Conservation (phyloP, 2,888 invertebrate species). For the Orchestes rusci region DNA sequence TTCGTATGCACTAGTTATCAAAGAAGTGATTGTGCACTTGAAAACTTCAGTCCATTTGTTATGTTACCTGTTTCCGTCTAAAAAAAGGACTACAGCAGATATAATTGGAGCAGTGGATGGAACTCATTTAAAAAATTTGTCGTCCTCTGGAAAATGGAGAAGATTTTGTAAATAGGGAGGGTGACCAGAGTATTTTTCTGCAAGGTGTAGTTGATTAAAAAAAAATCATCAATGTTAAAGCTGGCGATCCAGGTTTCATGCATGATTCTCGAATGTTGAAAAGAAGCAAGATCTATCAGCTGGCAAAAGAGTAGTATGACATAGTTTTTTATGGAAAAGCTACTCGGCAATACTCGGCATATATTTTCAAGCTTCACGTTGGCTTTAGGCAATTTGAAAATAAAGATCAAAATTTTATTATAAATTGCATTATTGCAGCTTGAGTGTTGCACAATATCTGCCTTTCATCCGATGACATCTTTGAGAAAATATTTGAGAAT, state of each 20-base stretch:
- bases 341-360: not conserved
- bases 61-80: no score
- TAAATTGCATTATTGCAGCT: not conserved
- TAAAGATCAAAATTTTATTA: no score
- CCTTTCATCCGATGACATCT: not conserved
- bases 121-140: not conserved
- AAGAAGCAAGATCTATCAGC: not conserved
- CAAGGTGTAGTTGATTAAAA: not conserved
- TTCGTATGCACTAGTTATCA: no score
- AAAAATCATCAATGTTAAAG: not conserved
- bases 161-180: not conserved
- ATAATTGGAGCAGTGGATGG: no score
- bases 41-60: no score
- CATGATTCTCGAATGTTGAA: not conserved
- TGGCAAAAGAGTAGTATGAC: not conserved
- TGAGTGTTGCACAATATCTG: constrained; percentile 1
- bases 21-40: no score
- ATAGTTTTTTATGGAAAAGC: not conserved
- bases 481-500: not conserved
- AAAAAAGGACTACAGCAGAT: no score
- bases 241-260: constrained; percentile 2
- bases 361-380: no score
- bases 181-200: constrained; percentile 1
- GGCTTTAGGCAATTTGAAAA: not conserved
- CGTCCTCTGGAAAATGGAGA: not conserved